phyloP scores from a whole-genome alignment of 2,797 vertebrate species.

The Dromococcyx pavoninus region DNA sequence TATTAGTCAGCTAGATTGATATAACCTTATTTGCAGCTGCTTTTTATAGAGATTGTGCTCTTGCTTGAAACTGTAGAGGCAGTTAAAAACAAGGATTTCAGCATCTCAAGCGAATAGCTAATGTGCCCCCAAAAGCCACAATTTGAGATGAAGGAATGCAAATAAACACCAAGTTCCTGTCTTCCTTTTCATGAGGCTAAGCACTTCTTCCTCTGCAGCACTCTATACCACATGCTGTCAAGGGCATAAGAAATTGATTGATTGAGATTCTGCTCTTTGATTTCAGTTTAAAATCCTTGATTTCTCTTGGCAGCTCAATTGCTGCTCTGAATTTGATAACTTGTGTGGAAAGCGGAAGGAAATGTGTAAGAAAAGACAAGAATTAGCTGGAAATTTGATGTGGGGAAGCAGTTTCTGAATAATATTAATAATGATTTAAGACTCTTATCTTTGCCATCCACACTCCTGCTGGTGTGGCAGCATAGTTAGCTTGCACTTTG shows the following conservation, averaged over 20 bases:
- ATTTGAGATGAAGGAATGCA: neutral
- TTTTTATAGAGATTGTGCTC: neutral
- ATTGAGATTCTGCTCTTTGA: conserved; percentile 25
- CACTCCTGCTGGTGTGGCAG: accelerated
- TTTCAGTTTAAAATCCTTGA: neutral
- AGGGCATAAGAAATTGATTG: neutral
- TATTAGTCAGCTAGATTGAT: neutral
- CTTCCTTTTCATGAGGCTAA: conserved; percentile 4
- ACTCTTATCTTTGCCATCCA: neutral
- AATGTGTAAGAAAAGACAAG: neutral
- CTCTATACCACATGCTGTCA: neutral
- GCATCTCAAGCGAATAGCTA: neutral
- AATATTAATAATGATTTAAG: neutral
- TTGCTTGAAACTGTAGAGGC: neutral
- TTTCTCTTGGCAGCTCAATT: neutral
- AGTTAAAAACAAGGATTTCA: neutral
- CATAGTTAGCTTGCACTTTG: neutral
- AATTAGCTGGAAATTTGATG: neutral
- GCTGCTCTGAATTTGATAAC: neutral
- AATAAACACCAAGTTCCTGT: neutral
- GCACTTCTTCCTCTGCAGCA: neutral
- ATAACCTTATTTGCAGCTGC: neutral
- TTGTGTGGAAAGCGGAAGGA: neutral
- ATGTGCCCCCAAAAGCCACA: neutral
- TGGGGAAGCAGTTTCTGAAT: neutral